Percentiles rank a stretch among this genome's conserved stretches.
phyloP scores from a whole-genome alignment of 2,113 vertebrate genomes.

The Nerophis lumbriciformis region DNA sequence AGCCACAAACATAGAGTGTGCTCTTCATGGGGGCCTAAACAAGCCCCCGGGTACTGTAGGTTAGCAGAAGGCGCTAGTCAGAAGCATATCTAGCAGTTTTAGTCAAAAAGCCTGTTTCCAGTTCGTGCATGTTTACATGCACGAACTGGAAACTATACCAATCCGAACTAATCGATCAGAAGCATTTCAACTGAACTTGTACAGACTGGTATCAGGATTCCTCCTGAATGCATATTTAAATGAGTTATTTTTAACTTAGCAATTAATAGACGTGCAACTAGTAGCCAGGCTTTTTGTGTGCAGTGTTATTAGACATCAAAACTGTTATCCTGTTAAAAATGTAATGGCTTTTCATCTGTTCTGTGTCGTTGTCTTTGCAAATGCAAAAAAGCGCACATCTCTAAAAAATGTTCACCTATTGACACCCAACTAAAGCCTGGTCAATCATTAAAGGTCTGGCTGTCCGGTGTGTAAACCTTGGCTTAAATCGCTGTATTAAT shows the following conservation, averaged over 20 bases:
- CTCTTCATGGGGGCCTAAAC: conserved; percentile 6
- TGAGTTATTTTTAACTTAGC: too few relatives aligned
- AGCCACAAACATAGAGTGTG: conserved; percentile 9
- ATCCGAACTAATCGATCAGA: too few relatives aligned
- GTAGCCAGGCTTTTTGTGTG: not conserved
- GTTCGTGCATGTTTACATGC: not conserved
- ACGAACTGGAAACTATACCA: too few relatives aligned
- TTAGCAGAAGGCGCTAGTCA: not conserved
- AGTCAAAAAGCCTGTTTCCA: not conserved
- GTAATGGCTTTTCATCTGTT: conserved; percentile 29
- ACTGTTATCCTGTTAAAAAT: conserved; percentile 29
- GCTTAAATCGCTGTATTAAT: conserved; percentile 67
- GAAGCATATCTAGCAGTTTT: not conserved
- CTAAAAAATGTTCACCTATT: conserved; percentile 43
- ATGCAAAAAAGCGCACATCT: conserved; percentile 35
- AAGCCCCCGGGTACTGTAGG: conserved; percentile 1
- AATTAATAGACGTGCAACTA: not conserved
- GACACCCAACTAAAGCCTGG: conserved; percentile 40
- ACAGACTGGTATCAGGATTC: too few relatives aligned
- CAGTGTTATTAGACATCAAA: conserved; percentile 23
- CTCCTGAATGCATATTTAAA: too few relatives aligned
- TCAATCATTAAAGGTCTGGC: conserved; percentile 60
- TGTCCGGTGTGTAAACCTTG: conserved; percentile 60
- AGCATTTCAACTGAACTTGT: too few relatives aligned
- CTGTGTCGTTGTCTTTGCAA: conserved; percentile 17